A percentile compares a stretch with the other conserved stretches of the same genome.
Conservation (phyloP, 2,797 vertebrate genomes). For the Scarus forsteni region DNA sequence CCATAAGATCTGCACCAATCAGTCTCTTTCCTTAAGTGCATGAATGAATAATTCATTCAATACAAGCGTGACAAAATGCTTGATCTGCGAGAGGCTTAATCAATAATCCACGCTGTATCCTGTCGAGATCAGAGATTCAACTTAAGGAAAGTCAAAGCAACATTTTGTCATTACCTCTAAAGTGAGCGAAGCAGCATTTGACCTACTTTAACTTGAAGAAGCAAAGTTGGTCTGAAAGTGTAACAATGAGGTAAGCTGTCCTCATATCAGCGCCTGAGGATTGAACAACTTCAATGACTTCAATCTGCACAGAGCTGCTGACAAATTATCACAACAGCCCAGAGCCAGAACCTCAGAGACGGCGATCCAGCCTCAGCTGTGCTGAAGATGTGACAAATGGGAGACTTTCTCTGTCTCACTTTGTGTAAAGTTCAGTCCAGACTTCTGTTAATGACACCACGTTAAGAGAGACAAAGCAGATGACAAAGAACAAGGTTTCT, state of each 20-base stretch:
- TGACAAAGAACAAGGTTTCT: not conserved
- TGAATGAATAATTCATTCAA: not conserved
- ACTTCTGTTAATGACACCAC: not conserved
- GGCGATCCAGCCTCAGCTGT: conserved; percentile 16
- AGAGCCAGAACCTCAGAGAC: conserved; percentile 18
- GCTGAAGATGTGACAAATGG: not conserved
- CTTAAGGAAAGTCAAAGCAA: not conserved
- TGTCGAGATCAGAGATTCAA: not conserved
- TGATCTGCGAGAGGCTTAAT: not conserved
- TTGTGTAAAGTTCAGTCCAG: not conserved
- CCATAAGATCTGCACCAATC: not conserved
- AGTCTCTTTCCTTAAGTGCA: not conserved
- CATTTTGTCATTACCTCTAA: not conserved
- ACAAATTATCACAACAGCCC: conserved; percentile 52
- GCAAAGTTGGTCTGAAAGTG: conserved; percentile 48
- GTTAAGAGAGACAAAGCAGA: conserved; percentile 10
- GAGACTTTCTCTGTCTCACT: not conserved
- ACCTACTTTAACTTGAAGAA: conserved; percentile 58
- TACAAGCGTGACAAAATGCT: not conserved
- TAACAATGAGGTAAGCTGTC: conserved; percentile 48
- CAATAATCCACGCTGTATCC: not conserved
- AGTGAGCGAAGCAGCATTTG: conserved; percentile 9
- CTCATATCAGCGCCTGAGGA: conserved; percentile 34
- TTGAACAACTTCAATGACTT: conserved; percentile 41
- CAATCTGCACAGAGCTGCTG: conserved; percentile 53